Conservation (phyloP, 1,140 invertebrate genomes). For the Maconellicoccus hirsutus region DNA sequence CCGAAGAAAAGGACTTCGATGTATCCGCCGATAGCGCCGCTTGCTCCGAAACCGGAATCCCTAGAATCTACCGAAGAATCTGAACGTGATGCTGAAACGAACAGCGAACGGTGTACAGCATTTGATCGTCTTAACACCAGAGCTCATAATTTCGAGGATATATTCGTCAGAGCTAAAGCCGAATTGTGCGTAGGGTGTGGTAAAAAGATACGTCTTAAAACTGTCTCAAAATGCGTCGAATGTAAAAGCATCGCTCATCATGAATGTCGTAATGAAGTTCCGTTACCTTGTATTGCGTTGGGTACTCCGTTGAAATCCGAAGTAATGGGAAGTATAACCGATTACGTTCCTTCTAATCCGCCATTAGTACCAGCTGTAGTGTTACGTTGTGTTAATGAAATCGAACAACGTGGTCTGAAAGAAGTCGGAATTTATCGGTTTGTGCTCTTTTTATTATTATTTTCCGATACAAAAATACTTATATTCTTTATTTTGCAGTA, state of each 20-base stretch:
- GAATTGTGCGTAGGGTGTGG: neutral
- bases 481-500: conserved; percentile 46
- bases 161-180: neutral
- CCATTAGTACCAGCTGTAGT: conserved; percentile 90
- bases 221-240: conserved; percentile 59
- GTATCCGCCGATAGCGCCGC: neutral
- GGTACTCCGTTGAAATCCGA: conserved; percentile 48
- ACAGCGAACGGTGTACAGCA: neutral
- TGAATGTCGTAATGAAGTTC: conserved; percentile 65
- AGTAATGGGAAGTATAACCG: conserved; percentile 54
- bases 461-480: too few species aligned
- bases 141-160: neutral
- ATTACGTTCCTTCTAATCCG: conserved; percentile 56
- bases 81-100: neutral
- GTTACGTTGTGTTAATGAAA: conserved; percentile 87
- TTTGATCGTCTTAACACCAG: neutral
- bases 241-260: conserved; percentile 63
- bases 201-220: neutral
- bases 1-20: neutral
- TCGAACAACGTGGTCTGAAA: conserved; percentile 69
- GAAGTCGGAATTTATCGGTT: conserved; percentile 80
- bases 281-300: conserved; percentile 64
- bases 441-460: too few species aligned
- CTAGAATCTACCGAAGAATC: neutral
- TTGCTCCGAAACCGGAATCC: neutral